Evolutionary conservation across 2,113 vertebrate species (phyloP).

Genomic region (Tautogolabrus adspersus): DNA sequence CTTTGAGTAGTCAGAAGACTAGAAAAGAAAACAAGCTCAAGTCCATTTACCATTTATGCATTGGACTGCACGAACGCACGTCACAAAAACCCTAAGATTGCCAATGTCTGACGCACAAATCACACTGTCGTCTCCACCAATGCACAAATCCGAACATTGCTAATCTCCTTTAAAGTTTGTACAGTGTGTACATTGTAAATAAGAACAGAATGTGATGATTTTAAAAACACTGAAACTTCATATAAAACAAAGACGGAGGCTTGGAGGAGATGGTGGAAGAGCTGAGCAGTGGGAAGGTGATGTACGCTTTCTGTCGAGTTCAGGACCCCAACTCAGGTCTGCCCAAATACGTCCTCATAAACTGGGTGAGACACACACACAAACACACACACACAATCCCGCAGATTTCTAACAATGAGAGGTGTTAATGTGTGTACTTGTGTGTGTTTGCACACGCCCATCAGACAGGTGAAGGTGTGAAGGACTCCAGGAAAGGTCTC

Average conservation of each 20-base stretch:
- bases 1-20: too few species aligned
- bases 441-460: background rate
- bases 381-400: background rate
- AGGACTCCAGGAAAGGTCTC: conserved; percentile 89
- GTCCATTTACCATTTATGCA: too few species aligned
- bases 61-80: too few species aligned
- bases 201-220: too few species aligned
- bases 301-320: conserved; percentile 96
- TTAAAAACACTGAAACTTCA: too few species aligned
- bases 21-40: too few species aligned
- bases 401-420: background rate
- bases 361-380: conserved; percentile 89
- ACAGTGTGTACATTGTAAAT: too few species aligned
- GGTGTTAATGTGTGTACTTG: background rate
- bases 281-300: conserved; percentile 95
- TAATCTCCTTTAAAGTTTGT: too few species aligned
- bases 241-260: conserved; percentile 85
- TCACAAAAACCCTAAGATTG: too few species aligned
- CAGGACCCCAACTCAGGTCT: conserved; percentile 92
- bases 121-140: too few species aligned
- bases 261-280: conserved; percentile 95
- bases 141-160: too few species aligned
- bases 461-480: conserved; percentile 85
- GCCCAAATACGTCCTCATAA: conserved; percentile 94
- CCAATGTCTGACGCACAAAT: too few species aligned